Percentiles rank a stretch among this genome's conserved stretches.
Evolutionary conservation across 2,888 invertebrate species (phyloP).

Genomic region (Chymomyza caudatula): DNA sequence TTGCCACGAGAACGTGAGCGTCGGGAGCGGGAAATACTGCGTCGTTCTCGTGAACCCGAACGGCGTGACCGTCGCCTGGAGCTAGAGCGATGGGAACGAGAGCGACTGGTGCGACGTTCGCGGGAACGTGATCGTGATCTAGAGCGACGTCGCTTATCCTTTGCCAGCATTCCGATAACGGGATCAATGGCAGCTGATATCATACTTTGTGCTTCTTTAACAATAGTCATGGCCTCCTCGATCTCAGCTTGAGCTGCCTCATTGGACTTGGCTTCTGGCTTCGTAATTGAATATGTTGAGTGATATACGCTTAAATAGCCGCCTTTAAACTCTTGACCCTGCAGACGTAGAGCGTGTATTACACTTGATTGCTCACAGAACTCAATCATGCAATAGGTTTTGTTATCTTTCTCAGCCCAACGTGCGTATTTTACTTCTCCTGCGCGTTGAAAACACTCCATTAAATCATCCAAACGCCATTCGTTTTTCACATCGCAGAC

Average conservation of each 20-base stretch:
- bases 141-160: conserved; percentile 85
- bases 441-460: conserved; percentile 90
- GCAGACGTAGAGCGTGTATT: conserved; percentile 90
- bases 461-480: conserved; percentile 88
- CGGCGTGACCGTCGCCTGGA: conserved; percentile 82
- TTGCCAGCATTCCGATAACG: conserved; percentile 90
- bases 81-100: conserved; percentile 81
- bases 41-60: conserved; percentile 78
- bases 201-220: conserved; percentile 96
- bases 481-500: conserved; percentile 88
- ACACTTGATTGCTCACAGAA: conserved; percentile 95
- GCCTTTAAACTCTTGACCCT: conserved; percentile 87
- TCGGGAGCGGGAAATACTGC: conserved; percentile 82
- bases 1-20: conserved; percentile 80
- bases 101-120: conserved; percentile 83
- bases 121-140: conserved; percentile 79
- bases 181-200: conserved; percentile 96
- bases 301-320: conserved; percentile 87
- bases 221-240: conserved; percentile 97
- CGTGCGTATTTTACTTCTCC: conserved; percentile 97
- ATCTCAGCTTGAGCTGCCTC: conserved; percentile 97
- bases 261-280: conserved; percentile 96
- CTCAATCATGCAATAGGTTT: conserved; percentile 92
- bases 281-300: conserved; percentile 93
- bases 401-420: conserved; percentile 90